Evolutionary conservation across 2,888 invertebrate genomes (phyloP).

Genomic region (Acleris holmiana): DNA sequence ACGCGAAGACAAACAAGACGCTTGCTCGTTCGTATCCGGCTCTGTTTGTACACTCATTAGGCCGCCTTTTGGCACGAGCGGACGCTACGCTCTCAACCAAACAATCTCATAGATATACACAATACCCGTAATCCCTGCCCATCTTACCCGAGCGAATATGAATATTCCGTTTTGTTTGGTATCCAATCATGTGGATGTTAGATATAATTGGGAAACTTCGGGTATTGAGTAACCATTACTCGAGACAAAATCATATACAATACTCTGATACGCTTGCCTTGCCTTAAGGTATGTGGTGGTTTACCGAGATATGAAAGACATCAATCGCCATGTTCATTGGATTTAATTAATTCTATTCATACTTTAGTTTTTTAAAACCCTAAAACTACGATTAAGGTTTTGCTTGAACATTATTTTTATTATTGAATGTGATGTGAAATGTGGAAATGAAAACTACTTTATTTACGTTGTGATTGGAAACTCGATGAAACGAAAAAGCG

Average conservation of each 20-base stretch:
- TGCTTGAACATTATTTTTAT: no score
- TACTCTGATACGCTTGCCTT: no score
- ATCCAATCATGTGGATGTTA: slow-evolving; percentile 22
- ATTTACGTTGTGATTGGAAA: no score
- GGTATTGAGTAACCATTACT: slow-evolving; percentile 3
- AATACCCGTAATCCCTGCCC: slow-evolving; percentile 14
- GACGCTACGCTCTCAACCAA: slow-evolving; percentile 9
- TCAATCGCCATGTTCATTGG: no score
- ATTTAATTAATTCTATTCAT: no score
- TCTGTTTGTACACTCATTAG: slow-evolving; percentile 33
- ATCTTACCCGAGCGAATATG: slow-evolving; percentile 10
- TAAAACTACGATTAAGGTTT: no score
- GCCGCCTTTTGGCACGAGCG: slow-evolving; percentile 13
- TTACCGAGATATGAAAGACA: no score
- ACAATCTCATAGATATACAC: slow-evolving; percentile 6
- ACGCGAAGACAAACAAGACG: slow-evolving; percentile 25
- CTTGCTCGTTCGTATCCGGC: slow-evolving; percentile 22
- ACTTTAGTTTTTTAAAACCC: no score
- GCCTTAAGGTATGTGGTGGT: no score
- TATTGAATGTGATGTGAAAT: no score
- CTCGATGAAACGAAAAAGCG: no score
- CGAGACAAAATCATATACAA: not conserved
- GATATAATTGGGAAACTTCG: slow-evolving; percentile 24
- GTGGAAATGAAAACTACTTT: no score
- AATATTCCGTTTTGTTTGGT: slow-evolving; percentile 20